Conservation (phyloP, 2,888 invertebrate species). For the Sarcophaga rosellei region DNA sequence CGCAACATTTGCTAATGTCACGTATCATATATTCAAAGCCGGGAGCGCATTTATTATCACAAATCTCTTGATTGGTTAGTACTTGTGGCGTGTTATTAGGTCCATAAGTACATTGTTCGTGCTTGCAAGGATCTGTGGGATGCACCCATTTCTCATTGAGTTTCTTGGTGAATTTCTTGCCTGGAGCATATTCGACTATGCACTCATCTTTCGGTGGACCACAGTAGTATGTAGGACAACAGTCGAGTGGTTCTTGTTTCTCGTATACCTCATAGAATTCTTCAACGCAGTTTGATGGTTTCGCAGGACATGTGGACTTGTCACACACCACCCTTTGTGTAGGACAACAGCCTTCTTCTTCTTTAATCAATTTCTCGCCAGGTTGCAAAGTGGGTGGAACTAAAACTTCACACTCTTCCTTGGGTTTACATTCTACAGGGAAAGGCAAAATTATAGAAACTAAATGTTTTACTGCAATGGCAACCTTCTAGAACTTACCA, state of each 20-base stretch:
- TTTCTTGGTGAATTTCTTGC: constrained; percentile 77
- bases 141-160: constrained; percentile 82
- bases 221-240: constrained; percentile 87
- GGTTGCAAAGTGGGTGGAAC: constrained; percentile 82
- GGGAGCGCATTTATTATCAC: constrained; percentile 76
- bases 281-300: constrained; percentile 81
- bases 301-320: constrained; percentile 84
- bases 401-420: constrained; percentile 85
- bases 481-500: constrained; percentile 81
- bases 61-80: constrained; percentile 74
- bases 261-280: constrained; percentile 83
- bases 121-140: constrained; percentile 81
- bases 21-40: constrained; percentile 84
- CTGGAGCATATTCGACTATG: constrained; percentile 76
- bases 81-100: constrained; percentile 76
- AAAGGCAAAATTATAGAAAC: background rate
- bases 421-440: constrained; percentile 88
- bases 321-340: constrained; percentile 84
- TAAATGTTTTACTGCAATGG: background rate
- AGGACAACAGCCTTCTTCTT: constrained; percentile 88
- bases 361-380: constrained; percentile 84
- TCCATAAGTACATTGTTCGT: constrained; percentile 77
- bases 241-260: constrained; percentile 81
- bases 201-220: constrained; percentile 80
- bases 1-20: constrained; percentile 83